Percentiles rank a stretch among this genome's conserved stretches.
phyloP scores from a whole-genome alignment of 2,113 vertebrate genomes.

The Pygathrix nemaeus region DNA sequence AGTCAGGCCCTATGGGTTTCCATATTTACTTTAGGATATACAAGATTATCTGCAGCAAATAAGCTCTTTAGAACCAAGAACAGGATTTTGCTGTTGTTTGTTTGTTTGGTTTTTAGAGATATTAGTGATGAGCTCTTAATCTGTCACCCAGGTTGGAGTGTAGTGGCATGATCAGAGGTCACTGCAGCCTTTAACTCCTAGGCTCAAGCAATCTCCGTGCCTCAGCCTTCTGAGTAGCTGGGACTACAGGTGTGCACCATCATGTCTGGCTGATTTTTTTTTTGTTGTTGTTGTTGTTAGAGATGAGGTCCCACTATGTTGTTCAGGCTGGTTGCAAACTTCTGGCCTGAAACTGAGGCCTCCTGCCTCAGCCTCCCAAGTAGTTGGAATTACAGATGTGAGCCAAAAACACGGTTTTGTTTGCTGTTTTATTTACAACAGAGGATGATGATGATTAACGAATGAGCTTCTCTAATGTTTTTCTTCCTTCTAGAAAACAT shows the following conservation, averaged over 20 bases:
- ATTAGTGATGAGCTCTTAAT: not conserved
- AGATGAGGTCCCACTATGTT: not conserved
- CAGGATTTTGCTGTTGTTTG: not conserved
- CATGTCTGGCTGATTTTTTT: not conserved
- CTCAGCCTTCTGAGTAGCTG: not conserved
- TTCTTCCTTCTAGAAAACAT: not conserved
- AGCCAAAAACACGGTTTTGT: not conserved
- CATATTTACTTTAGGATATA: not conserved
- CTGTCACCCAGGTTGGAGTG: not conserved
- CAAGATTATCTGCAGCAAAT: not conserved
- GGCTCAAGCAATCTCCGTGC: not conserved
- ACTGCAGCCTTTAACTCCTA: not conserved
- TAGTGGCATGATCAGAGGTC: not conserved
- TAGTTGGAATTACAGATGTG: not conserved
- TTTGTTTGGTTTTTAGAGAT: not conserved
- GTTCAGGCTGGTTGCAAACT: not conserved
- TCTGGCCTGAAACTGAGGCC: not conserved
- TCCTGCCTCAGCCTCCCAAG: not conserved
- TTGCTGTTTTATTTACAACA: not conserved
- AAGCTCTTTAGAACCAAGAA: not conserved
- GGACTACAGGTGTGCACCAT: not conserved
- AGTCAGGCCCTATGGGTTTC: not conserved
- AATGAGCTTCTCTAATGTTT: not conserved
- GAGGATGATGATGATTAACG: not conserved
- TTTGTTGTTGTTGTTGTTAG: not conserved